These are phyloP conservation scores for Campopleginae sp. DNA, from an alignment of 2,888 invertebrate species.

Conservation along the genomic window DNA sequence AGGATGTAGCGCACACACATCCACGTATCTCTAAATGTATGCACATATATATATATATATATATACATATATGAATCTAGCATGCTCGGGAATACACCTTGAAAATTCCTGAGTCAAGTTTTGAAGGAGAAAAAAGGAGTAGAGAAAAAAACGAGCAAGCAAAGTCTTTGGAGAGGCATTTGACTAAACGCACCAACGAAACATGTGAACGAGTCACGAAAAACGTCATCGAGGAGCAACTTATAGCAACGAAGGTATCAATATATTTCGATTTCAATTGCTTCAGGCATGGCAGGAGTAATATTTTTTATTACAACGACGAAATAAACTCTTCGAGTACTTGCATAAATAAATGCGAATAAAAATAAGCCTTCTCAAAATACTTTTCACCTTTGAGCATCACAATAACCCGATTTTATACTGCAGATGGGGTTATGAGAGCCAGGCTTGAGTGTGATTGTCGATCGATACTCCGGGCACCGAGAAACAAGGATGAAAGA, in stretches of 20 bases:
- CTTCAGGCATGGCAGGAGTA: background rate
- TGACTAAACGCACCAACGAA: slow-evolving; percentile 27
- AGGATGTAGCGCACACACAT: slow-evolving; percentile 80
- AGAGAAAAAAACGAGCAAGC: slow-evolving; percentile 42
- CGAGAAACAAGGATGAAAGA: background rate
- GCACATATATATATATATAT: slow-evolving; percentile 18
- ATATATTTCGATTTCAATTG: background rate
- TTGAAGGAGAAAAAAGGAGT: slow-evolving; percentile 60
- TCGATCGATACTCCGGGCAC: background rate
- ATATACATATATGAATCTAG: slow-evolving; percentile 29
- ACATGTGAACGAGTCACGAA: background rate
- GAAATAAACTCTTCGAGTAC: background rate
- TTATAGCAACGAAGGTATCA: background rate
- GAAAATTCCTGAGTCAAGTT: slow-evolving; percentile 75
- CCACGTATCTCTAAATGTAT: slow-evolving; percentile 58
- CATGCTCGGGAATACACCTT: slow-evolving; percentile 73
- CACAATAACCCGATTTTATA: background rate
- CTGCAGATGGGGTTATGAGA: background rate
- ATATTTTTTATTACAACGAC: background rate
- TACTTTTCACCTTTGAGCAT: background rate
- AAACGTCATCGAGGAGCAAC: slow-evolving; percentile 19
- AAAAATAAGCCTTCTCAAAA: background rate
- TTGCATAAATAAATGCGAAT: background rate
- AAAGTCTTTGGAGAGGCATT: slow-evolving; percentile 11
- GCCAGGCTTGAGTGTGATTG: background rate